Conservation (phyloP, 2,113 vertebrate genomes). For the Indri indri region DNA sequence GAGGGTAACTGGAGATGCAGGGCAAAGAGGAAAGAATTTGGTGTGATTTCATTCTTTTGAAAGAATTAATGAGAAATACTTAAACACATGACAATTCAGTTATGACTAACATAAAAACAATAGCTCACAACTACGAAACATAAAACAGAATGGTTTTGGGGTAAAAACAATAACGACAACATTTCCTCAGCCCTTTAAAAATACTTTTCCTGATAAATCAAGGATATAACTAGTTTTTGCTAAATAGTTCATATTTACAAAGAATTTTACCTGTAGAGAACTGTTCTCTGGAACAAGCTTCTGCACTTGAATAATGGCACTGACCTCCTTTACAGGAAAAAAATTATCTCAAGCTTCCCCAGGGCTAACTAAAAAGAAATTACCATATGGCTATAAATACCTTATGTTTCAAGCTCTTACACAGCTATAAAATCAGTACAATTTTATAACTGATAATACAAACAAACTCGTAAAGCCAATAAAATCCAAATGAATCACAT, state of each 20-base stretch:
- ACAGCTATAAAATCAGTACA: conserved; percentile 42
- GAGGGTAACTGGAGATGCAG: neutral
- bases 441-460: conserved; percentile 68
- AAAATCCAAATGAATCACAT: conserved; percentile 61
- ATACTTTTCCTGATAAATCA: conserved; percentile 15
- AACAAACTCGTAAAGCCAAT: conserved; percentile 61
- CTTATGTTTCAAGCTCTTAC: conserved; percentile 44
- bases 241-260: neutral
- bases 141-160: neutral
- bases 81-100: neutral
- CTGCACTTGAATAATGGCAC: neutral
- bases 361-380: conserved; percentile 37
- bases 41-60: neutral
- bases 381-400: conserved; percentile 30
- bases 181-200: neutral
- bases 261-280: neutral
- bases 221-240: neutral
- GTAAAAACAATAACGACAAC: neutral
- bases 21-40: neutral
- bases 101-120: neutral
- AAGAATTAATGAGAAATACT: conserved; percentile 4
- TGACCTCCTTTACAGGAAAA: conserved; percentile 53
- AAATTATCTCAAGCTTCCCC: conserved; percentile 28
- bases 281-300: conserved; percentile 28
- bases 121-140: neutral